Base-by-base conservation (phyloP, 2,113 vertebrate species). In the Murina feae region DNA sequence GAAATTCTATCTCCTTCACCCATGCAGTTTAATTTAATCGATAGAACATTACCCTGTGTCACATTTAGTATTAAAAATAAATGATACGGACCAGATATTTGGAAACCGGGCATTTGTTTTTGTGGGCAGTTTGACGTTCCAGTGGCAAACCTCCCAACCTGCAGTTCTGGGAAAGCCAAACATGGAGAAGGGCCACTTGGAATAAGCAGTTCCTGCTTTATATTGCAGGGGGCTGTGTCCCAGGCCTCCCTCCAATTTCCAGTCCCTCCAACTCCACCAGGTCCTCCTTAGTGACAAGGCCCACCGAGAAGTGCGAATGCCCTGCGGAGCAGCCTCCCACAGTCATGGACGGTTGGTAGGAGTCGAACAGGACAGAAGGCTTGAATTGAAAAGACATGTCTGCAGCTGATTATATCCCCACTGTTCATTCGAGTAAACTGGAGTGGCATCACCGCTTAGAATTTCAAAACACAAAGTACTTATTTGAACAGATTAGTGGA, bases 51-150 rank as follows among this genome's bases (percentile, higher is more conserved):
- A 98, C 87, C 96, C 94, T 76, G 53, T 63, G 63, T 90, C 96
- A 96, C 91, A 91, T 95, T 97, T 95, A 95, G 74, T 94, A 97
- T 96, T 97, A 97, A 97, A 97, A 98, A 97, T 97, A 97, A 97
- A 97, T 97, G 94, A 72, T 60, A 80, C 12, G 79, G 92, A 96
- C 80, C 66, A 97, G 95, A 86, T 58, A 96, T 87, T 76, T 96
- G 95, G 96, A 94, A 97, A 96, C 44, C 11, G 39, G 58, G 85
- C 72, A 71, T 86, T 97, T 96, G 2, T 83, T 72, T 90, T 55
- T 8, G 17, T 42, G 66, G 96, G 80, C 95, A 89, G 97, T 96
- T 97, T 81, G 95, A 80, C 89, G 91, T 94, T 83, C 58, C n/a
- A 65, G 42, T 76, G 90, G 80, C 88, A 93, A 97, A 81, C 39